Base-by-base conservation (phyloP, 1,140 invertebrate genomes). In the Orius insidiosus region DNA sequence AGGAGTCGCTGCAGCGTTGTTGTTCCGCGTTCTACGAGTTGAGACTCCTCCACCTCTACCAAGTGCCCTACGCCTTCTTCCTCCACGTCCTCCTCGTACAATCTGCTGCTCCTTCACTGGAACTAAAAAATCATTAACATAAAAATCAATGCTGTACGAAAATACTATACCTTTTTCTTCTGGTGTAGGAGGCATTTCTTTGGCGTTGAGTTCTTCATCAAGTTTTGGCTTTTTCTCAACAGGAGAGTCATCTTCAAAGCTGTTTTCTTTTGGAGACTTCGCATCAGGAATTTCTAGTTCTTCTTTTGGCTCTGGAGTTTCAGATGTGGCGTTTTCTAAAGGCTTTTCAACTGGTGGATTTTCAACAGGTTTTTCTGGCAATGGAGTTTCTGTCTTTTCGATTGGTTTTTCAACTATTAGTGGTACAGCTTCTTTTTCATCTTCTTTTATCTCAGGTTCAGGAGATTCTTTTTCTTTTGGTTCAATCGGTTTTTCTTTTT, bases 21-120 rank as follows among this genome's bases (percentile, higher is more conserved):
- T 54, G 10, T 48, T 38, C 19, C 59, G 49, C 9, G 60, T 39
- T 51, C 70, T 59, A 55, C 72, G 67, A 0, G 68, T 70, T 67
- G 45, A 64, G 55, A 53, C 58, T 54, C 43, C 48, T 52, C 43
- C 64, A 63, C 5, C 60, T 52, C 39, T 61, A 50, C 13, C 61
- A 58, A 18, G 65, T 54, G 11, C 62, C 55, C 32, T 60, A 52
- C 46, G 48, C 55, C 56, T 15, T 50, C 53, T 38, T 48, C 50
- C 47, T 53, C 58, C 49, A 53, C 58, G 19, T 38, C 54, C 52
- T 19, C 55, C 48, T 36, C 55, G 35, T 24, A 24, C 24, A 24
- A 24, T 7, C 3, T 3, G 24, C 3, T 24, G 24, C 24, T 24
- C 24, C 7, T 3, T 7, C 24, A 24, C 24, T 24, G 24, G 24